Evolutionary conservation across 1,140 invertebrate species (phyloP), one percentile per base, ranked within the genome.

Genomic region (Aricia agestis): DNA sequence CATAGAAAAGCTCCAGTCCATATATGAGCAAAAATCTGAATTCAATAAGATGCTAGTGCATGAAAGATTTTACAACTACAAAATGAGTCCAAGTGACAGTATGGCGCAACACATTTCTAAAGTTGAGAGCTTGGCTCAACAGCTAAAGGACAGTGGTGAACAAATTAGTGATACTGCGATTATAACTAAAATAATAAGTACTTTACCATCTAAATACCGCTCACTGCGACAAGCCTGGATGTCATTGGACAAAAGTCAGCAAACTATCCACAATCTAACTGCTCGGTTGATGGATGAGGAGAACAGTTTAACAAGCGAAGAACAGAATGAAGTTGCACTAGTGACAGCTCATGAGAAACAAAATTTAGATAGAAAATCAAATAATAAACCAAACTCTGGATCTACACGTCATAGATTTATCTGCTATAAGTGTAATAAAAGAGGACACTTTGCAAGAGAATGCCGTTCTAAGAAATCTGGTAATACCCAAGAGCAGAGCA

Each of bases 91-190:
- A 18, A 74, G 13, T 42, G 87, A 85, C 61, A 77, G n/a, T 0
- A 74, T 87, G 3, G 79, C 82, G n/a, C 78, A 83, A 74, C 85
- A 89, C 73, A 82, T 90, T 61, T 72, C 85, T 3, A 85, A 87
- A 76, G 74, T 85, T 0, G 82, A 88, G 74, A 81, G 66, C 17
- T 63, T 85, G 7, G 82, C 82, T 15, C 77, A 84, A 73, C 75
- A 82, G 66, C 57, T 86, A 15, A 82, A 76, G 72, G 82, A 89
- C 68, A 69, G 66, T 52, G 80, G 77, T 13, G 86, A 87, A 71
- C 71, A n/a, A 15, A 67, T 87, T 1, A 87, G 82, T 77, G 81
- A 86, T 11, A 82, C 70, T 7, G 84, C 82, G 4, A 66, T 89
- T 0, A 86, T 86, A 66, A 84, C 84, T 57, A 86, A 89, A 73